Evolutionary conservation across 2,888 invertebrate species (phyloP).

Genomic region (Rhagonycha lutea): DNA sequence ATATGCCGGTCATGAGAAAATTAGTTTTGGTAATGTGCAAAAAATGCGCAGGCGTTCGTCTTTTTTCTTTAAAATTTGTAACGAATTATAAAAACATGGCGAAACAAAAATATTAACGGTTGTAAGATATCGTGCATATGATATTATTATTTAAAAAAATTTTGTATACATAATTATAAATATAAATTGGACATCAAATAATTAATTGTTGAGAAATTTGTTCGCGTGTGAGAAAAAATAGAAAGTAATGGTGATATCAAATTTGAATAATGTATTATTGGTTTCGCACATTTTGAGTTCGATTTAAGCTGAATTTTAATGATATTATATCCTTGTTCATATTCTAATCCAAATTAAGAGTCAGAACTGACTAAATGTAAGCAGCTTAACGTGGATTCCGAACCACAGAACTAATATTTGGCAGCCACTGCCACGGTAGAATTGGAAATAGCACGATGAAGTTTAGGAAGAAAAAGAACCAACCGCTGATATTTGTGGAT

Average conservation of each 20-base stretch:
- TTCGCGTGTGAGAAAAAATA: background rate
- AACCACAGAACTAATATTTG: too few species aligned
- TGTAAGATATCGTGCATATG: background rate
- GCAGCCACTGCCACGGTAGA: too few species aligned
- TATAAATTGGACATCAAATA: constrained; percentile 1
- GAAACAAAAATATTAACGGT: background rate
- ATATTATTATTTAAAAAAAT: background rate
- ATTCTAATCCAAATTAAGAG: too few species aligned
- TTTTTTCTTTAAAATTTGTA: background rate
- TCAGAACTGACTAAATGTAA: too few species aligned
- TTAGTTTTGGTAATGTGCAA: background rate
- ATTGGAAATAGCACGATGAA: too few species aligned
- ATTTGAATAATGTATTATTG: background rate
- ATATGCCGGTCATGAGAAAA: background rate
- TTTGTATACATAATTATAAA: background rate
- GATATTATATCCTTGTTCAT: too few species aligned
- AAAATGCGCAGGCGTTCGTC: background rate
- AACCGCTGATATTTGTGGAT: too few species aligned
- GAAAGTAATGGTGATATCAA: background rate
- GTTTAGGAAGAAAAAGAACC: too few species aligned
- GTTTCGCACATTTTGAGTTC: background rate
- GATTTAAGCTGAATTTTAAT: background rate
- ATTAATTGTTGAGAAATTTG: constrained; percentile 1
- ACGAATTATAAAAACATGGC: background rate
- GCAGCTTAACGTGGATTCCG: too few species aligned